Conservation (phyloP, 2,797 vertebrate genomes). For the Tadarida brasiliensis region DNA sequence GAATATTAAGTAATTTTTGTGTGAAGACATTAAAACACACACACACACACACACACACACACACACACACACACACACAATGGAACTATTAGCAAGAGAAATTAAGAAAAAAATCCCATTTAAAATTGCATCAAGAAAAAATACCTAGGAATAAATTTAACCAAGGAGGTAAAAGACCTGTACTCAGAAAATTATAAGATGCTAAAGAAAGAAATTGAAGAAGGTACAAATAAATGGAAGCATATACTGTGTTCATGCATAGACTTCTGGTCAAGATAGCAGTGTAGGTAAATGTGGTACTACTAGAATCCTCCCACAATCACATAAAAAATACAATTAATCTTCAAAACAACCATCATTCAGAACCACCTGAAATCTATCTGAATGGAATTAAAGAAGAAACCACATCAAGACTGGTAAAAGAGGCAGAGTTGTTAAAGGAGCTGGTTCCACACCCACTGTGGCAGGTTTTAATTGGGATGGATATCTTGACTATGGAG, state of each 20-base stretch:
- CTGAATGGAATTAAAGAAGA: too few species aligned
- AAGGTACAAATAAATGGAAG: not conserved
- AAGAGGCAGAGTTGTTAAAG: too few species aligned
- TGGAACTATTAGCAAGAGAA: not conserved
- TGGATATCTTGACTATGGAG: too few species aligned
- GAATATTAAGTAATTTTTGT: not conserved
- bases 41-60: not conserved
- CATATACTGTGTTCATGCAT: not conserved
- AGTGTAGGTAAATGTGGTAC: too few species aligned
- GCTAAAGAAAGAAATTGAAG: not conserved
- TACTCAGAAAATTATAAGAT: not conserved
- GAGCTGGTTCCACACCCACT: too few species aligned
- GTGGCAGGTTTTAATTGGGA: too few species aligned
- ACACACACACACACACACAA: not conserved
- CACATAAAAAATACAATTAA: too few species aligned
- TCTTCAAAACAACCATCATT: too few species aligned
- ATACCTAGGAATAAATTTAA: not conserved
- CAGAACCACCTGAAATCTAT: too few species aligned
- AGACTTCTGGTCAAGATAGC: too few species aligned
- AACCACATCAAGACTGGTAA: too few species aligned
- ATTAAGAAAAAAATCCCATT: not conserved
- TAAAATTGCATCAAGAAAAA: not conserved
- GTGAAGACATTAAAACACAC: not conserved
- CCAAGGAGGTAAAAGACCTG: not conserved
- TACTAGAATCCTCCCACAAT: too few species aligned